Evolutionary conservation across 1,140 invertebrate species (phyloP).

Genomic region (Steinernema khuongi): DNA sequence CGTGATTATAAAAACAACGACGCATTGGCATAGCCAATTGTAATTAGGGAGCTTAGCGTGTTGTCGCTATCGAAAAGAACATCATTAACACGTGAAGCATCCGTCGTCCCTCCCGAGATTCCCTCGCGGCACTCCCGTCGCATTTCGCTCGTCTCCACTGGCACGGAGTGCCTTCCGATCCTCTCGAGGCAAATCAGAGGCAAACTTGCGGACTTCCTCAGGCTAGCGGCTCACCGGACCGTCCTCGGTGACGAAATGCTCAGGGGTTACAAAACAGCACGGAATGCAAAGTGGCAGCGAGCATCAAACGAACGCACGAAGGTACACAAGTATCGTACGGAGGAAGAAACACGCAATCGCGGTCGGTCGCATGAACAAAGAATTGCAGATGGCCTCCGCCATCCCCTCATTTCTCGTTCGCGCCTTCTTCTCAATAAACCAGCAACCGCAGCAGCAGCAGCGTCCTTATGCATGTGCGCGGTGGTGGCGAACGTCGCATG

Average conservation of each 20-base stretch:
- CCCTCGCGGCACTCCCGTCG: too few relatives aligned
- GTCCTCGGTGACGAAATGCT: too few relatives aligned
- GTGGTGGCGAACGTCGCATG: not conserved
- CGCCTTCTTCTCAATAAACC: conserved; percentile 10
- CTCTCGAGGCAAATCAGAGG: too few relatives aligned
- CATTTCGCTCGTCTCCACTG: too few relatives aligned
- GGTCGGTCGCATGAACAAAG: conserved; percentile 12
- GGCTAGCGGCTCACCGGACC: too few relatives aligned
- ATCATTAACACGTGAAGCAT: not conserved
- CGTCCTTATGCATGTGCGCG: not conserved
- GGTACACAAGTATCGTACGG: not conserved
- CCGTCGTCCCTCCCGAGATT: too few relatives aligned
- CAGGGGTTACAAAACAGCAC: too few relatives aligned
- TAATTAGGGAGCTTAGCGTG: not conserved
- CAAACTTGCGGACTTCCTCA: too few relatives aligned
- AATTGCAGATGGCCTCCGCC: conserved; percentile 14
- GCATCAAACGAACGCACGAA: not conserved
- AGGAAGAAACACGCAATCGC: conserved; percentile 14
- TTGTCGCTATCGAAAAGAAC: not conserved
- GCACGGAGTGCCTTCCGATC: too few relatives aligned
- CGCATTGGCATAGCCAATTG: not conserved
- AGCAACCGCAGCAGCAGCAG: not conserved
- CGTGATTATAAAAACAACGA: conserved; percentile 10
- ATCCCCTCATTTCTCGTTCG: conserved; percentile 15
- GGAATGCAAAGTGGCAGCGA: not conserved